Conservation (phyloP, 2,888 invertebrate genomes). For the Nipponacmea schrenckii region DNA sequence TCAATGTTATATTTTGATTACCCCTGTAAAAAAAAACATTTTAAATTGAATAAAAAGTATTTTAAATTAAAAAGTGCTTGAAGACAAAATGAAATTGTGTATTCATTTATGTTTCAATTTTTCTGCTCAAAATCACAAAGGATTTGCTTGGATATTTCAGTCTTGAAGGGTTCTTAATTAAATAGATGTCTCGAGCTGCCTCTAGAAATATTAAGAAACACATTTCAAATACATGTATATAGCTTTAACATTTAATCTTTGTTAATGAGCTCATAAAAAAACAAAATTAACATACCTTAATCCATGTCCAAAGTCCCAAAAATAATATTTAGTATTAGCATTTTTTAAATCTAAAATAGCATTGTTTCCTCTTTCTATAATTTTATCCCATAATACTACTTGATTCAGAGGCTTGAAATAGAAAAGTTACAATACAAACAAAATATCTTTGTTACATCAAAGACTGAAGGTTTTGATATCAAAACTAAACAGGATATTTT, state of each 20-base stretch:
- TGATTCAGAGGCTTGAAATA: conserved; percentile 70
- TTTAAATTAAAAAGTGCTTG: background rate
- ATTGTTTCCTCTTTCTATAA: conserved; percentile 92
- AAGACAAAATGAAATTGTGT: background rate
- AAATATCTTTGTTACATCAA: background rate
- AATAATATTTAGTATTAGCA: conserved; percentile 97
- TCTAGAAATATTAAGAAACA: no score
- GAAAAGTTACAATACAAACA: conserved; percentile 48
- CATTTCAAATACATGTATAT: no score
- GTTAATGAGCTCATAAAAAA: no score
- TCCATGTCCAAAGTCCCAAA: conserved; percentile 99
- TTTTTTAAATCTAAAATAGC: conserved; percentile 92
- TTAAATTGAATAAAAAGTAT: background rate
- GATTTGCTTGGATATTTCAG: no score
- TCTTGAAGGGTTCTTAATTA: no score
- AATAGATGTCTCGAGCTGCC: no score
- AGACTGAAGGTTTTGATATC: no score
- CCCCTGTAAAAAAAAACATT: conserved; percentile 75
- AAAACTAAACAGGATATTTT: no score
- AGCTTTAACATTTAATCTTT: no score
- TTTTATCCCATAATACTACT: conserved; percentile 98
- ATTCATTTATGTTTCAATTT: no score
- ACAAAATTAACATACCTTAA: conserved; percentile 77
- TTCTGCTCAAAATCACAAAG: no score
- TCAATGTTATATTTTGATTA: conserved; percentile 92